These are phyloP conservation scores for Sparus aurata DNA, from an alignment of 2,797 vertebrate species.

Conservation along the genomic window DNA sequence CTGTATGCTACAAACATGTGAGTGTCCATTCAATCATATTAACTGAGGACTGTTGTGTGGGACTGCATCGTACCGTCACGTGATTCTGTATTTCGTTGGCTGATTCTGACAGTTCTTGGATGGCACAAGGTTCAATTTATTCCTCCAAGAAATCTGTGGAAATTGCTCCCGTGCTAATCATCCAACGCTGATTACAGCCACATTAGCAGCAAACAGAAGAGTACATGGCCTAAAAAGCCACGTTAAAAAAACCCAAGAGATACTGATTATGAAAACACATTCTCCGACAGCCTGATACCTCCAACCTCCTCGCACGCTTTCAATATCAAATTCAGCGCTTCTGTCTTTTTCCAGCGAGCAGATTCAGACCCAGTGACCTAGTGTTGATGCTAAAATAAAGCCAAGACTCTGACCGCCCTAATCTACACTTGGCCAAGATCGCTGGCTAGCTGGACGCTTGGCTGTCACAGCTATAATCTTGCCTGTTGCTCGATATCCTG, in stretches of 20 bases:
- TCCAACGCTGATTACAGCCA: slow-evolving; percentile 4
- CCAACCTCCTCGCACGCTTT: slow-evolving; percentile 13
- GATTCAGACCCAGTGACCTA: slow-evolving; percentile 21
- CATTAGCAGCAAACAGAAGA: background rate
- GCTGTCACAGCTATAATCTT: slow-evolving; percentile 53
- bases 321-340: slow-evolving; percentile 12
- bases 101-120: background rate
- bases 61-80: background rate
- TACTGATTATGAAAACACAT: background rate
- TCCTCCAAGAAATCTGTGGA: slow-evolving; percentile 5
- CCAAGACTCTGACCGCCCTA: slow-evolving; percentile 48
- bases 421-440: slow-evolving; percentile 38
- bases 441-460: slow-evolving; percentile 38
- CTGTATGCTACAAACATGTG: background rate
- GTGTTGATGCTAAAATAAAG: slow-evolving; percentile 48
- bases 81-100: slow-evolving; percentile 9
- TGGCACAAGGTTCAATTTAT: background rate
- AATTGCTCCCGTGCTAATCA: slow-evolving; percentile 7
- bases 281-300: background rate
- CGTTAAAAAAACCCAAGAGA: background rate
- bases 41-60: background rate
- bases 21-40: too few relatives aligned
- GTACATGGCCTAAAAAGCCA: background rate
- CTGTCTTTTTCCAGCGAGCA: slow-evolving; percentile 32
- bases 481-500: slow-evolving; percentile 46